Base-by-base conservation (phyloP, 2,888 invertebrate genomes). In the Drosophila gaucha region DNA sequence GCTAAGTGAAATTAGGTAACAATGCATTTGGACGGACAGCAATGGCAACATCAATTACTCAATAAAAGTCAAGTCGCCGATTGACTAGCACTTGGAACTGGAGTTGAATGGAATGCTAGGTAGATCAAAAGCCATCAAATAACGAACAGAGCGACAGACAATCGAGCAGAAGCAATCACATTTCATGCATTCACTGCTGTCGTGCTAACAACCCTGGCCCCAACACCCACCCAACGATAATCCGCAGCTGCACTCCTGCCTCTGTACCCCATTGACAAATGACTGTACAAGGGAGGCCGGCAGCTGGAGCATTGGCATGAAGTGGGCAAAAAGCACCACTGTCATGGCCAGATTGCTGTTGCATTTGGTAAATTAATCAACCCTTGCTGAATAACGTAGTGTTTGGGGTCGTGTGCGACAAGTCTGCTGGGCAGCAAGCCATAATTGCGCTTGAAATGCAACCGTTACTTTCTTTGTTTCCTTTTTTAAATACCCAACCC, bases 281-380 rank as follows among this genome's bases (percentile, higher is more conserved):
- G 67, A 54, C 20, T 47, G 38, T 4, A 3, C 20, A 31, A 30
- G 10, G 39, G 10, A 31, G 50, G 31, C 28, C 9, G 39, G 38
- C 16, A 14, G 20, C n/a, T 9, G 35, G 24, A 12, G 16, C 12
- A 14, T 31, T 9, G 35, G 24, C 9, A 6, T 44, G 16, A 12
- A 6, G n/a, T 10, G 46, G 59, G 10, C 10, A 10, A 50, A 62
- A 50, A 41, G 43, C 63, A 71, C 41, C 55, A 68, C 64, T 69
- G 65, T 54, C 73, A 66, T 22, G 50, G 36, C 39, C 73, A 73
- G 73, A 74, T 74, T 74, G 66, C 52, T 51, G 66, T 43, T 64
- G 69, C 78, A 82, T 78, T 85, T 69, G 51, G 70, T 69, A 68
- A 73, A 85, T 85, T 79, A 86, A 86, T 86, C 86, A 80, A 83